These are phyloP conservation scores for Carlito syrichta DNA, from an alignment of 2,113 vertebrate species.

Conservation along the genomic window DNA sequence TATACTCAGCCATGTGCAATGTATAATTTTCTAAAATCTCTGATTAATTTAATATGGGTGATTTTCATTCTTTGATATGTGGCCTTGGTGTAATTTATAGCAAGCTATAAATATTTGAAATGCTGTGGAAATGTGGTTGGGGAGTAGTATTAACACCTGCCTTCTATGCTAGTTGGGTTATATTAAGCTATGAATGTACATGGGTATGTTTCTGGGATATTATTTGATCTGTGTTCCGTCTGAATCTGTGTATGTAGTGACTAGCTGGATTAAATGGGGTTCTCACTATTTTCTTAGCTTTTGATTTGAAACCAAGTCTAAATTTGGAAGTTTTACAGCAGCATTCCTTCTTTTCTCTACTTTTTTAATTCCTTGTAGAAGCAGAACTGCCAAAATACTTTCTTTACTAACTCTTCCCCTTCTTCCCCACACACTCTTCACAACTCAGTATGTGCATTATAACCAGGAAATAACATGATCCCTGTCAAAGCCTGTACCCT, in stretches of 20 bases:
- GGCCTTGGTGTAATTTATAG: slow-evolving; percentile 63
- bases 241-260: slow-evolving; percentile 4
- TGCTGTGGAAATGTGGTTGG: slow-evolving; percentile 36
- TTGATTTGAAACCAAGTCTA: slow-evolving; percentile 26
- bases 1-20: slow-evolving; percentile 58
- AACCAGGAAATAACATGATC: not conserved
- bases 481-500: not conserved
- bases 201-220: not conserved
- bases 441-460: not conserved
- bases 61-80: slow-evolving; percentile 66
- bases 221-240: slow-evolving; percentile 6
- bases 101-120: slow-evolving; percentile 67
- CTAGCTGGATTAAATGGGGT: not conserved
- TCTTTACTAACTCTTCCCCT: not conserved
- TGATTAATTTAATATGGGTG: slow-evolving; percentile 67
- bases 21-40: slow-evolving; percentile 71
- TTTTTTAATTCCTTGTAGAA: slow-evolving; percentile 31
- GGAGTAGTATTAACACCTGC: slow-evolving; percentile 53
- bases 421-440: not conserved
- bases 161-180: slow-evolving; percentile 41
- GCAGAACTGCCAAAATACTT: not conserved
- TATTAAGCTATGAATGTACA: slow-evolving; percentile 28
- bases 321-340: not conserved
- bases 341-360: not conserved
- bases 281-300: slow-evolving; percentile 38